Evolutionary conservation across 64 coral and sea anemone genomes (phyloP).

Genomic region (Montipora capricornis): DNA sequence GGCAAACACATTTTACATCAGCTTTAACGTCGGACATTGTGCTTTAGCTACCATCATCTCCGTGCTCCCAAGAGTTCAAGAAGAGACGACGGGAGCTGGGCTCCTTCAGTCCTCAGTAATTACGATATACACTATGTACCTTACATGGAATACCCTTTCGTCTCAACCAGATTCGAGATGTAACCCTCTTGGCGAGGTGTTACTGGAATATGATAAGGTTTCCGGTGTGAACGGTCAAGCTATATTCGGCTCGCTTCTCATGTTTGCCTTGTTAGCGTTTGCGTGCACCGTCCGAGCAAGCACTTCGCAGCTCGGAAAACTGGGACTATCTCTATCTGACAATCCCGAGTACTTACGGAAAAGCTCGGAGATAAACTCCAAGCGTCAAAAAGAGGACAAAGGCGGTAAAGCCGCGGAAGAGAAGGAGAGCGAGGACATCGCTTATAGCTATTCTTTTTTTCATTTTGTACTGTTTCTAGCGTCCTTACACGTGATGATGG

Average conservation of each 20-base stretch:
- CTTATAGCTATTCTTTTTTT: conserved; percentile 93
- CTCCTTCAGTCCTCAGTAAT: conserved; percentile 92
- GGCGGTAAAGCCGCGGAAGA: conserved; percentile 44
- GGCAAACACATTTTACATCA: conserved; percentile 96
- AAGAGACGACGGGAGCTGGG: conserved; percentile 86
- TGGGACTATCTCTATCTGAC: conserved; percentile 84
- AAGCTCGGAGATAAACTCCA: conserved; percentile 41
- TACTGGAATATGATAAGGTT: conserved; percentile 95
- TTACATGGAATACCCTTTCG: conserved; percentile 96
- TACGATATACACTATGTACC: conserved; percentile 96
- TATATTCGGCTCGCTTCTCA: conserved; percentile 92
- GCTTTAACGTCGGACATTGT: conserved; percentile 95
- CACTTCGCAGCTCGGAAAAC: conserved; percentile 91
- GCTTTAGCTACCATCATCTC: conserved; percentile 90
- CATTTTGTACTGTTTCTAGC: conserved; percentile 91
- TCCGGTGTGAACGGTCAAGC: conserved; percentile 98
- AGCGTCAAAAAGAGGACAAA: conserved; percentile 9
- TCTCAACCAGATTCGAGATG: conserved; percentile 90
- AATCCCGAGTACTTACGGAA: conserved; percentile 62
- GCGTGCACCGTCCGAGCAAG: conserved; percentile 95
- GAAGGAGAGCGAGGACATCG: conserved; percentile 60
- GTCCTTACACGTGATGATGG: conserved; percentile 92
- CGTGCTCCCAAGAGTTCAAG: conserved; percentile 85
- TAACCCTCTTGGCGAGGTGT: conserved; percentile 88
- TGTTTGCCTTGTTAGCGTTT: conserved; percentile 90